Evolutionary conservation across 1,140 invertebrate genomes (phyloP), one percentile per base, ranked within the genome.

Genomic region (Trachymyrmex cornetzi): DNA sequence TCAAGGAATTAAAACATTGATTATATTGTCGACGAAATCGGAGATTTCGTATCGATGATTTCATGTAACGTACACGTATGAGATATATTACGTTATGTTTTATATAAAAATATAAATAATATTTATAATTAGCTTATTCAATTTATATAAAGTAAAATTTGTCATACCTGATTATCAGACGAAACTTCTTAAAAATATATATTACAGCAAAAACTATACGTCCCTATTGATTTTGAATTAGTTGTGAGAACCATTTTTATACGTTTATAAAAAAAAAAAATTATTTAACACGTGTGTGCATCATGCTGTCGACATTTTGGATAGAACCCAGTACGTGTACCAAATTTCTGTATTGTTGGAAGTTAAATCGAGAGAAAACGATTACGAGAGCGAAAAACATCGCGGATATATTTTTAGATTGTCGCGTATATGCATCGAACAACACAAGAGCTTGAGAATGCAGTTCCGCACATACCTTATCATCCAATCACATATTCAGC

Each of bases 401-500:
- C 59, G 66, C 24, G 44, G 34, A 86, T 69, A 53, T 80, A 86
- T 71, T 80, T 71, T 80, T 38, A 66, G 30, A 80, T 22, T 44
- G 19, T 67, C 38, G 27, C 80, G 44, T 55, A 88, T 16, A 6
- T 75, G 59, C 59, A 64, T 63, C 22, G 38, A 64, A 48, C 12
- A 48, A 57, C 30, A 57, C 67, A 48, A 85, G 69, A 63, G 53
- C 66, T 67, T 79, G 82, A 71, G 82, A 71, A 27, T 77, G 14
- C 48, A 50, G 48, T 16, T 74, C 74, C 82, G 85, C 57, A 87
- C 66, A 88, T 88, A 88, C 80, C 38, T 92, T 89, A 93, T 92
- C 85, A 91, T 93, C 89, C 87, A 87, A 91, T 89, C 88, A 85
- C 59, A 50, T 93, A 30, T 94, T 92, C 93, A 93, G 91, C 92